Evolutionary conservation across 2,888 invertebrate genomes (phyloP).

Genomic region (Hydrotaea cyrtoneurina): DNA sequence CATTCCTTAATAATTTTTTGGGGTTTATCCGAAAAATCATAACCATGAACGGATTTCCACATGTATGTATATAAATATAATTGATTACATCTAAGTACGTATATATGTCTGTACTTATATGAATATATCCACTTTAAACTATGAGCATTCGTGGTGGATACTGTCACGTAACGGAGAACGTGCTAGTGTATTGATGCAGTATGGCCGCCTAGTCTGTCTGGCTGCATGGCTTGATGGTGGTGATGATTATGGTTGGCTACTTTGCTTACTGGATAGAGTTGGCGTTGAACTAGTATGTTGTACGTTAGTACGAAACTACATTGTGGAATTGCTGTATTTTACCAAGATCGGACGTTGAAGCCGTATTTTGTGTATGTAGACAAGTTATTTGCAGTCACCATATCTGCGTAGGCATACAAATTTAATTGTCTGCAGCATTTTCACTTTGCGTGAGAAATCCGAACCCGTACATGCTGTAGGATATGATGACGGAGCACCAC

Average conservation of each 20-base stretch:
- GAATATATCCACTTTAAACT: not conserved
- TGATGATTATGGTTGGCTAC: not conserved
- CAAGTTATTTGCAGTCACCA: slow-evolving; percentile 42
- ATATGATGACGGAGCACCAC: slow-evolving; percentile 35
- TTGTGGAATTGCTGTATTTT: not conserved
- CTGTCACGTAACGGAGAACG: not conserved
- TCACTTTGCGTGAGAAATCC: slow-evolving; percentile 62
- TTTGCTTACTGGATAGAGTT: not conserved
- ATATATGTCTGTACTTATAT: not conserved
- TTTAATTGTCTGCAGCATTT: slow-evolving; percentile 62
- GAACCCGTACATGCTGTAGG: slow-evolving; percentile 19
- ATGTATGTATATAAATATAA: not conserved
- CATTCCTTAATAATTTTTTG: too few species aligned
- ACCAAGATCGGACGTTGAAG: slow-evolving; percentile 19
- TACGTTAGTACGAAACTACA: not conserved
- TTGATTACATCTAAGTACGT: too few species aligned
- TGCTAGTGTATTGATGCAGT: not conserved
- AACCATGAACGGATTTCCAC: not conserved
- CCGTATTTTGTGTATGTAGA: not conserved
- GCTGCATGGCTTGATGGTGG: not conserved
- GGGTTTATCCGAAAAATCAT: not conserved
- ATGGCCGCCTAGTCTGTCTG: not conserved
- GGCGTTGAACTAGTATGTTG: slow-evolving; percentile 12
- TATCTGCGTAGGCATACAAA: slow-evolving; percentile 62
- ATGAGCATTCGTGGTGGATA: slow-evolving; percentile 1